Evolutionary conservation across 2,888 invertebrate genomes (phyloP).

Genomic region (Philereme transversata): DNA sequence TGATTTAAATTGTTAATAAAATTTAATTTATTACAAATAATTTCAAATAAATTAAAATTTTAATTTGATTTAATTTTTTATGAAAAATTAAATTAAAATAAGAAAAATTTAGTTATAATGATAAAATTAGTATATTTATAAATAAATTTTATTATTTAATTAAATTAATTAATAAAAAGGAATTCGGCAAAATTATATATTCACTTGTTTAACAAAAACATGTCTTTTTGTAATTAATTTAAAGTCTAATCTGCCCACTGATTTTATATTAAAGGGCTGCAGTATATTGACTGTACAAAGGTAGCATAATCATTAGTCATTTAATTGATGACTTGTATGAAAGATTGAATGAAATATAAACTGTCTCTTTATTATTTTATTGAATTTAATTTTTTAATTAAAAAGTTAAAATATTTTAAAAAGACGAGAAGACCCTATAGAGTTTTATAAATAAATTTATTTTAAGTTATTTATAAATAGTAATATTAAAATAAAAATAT

Average conservation of each 20-base stretch:
- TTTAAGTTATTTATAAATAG: slow-evolving; percentile 59
- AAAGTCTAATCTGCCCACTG: slow-evolving; percentile 90
- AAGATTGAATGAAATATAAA: slow-evolving; percentile 87
- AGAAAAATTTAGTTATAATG: slow-evolving; percentile 76
- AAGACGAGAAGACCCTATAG: slow-evolving; percentile 92
- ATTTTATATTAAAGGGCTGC: slow-evolving; percentile 88
- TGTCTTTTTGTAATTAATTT: slow-evolving; percentile 86
- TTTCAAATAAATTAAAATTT: slow-evolving; percentile 59
- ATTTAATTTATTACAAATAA: slow-evolving; percentile 78
- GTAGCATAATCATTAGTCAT: slow-evolving; percentile 91
- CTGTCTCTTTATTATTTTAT: slow-evolving; percentile 77
- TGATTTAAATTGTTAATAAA: slow-evolving; percentile 84
- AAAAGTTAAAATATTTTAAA: slow-evolving; percentile 87
- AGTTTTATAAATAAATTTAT: slow-evolving; percentile 82
- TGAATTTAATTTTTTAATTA: slow-evolving; percentile 80
- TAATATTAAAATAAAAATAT: slow-evolving; percentile 50
- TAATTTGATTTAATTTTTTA: slow-evolving; percentile 70
- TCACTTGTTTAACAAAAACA: slow-evolving; percentile 92
- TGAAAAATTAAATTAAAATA: slow-evolving; percentile 72
- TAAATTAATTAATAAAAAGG: slow-evolving; percentile 76
- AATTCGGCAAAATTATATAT: slow-evolving; percentile 86
- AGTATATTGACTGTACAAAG: slow-evolving; percentile 91
- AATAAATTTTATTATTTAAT: slow-evolving; percentile 49
- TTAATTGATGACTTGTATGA: slow-evolving; percentile 92
- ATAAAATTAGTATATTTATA: slow-evolving; percentile 82